Evolutionary conservation across 2,797 vertebrate genomes (phyloP), one percentile per base, ranked within the genome.

Genomic region (Geotrypetes seraphini): DNA sequence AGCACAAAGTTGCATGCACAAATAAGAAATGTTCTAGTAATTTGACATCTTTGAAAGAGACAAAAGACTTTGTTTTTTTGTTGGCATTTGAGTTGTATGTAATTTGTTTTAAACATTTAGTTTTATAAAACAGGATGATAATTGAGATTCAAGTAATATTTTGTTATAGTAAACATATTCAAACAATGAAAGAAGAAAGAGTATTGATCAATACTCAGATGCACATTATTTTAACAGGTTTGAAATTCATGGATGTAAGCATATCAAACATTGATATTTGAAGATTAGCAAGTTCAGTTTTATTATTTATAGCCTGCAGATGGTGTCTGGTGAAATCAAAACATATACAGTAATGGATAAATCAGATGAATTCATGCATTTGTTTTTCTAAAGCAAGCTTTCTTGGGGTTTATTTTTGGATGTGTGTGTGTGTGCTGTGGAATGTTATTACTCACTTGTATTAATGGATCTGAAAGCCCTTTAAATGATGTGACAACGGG

Each of bases 1-100:
- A 60, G 76, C 72, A 67, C n/a, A n/a, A n/a, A n/a, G n/a, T 71
- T 62, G 53, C 59, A 67, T 77, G 59, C 72, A 72, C 75, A 75
- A 79, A 77, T 75, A 41, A 53, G 60, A 62, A 48, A 36, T 59
- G 63, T 60, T 66, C 70, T 46, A 67, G 60, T 66, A 60, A 57
- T 74, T 70, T 73, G 54, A 57, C 49, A 21, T 62, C 63, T 67
- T 63, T 69, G 67, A 73, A 69, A 71, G 57, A 49, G 67, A 47
- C 46, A 33, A 42, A 39, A 43, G 57, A 69, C 66, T 77, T 76
- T 79, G 68, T 71, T 66, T 72, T 65, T 66, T 32, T 53, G 66
- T 38, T 58, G 70, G 58, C 66, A 64, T 69, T 57, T 60, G 45
- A 61, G 38, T 54, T 50, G 74, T 81, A 74, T 79, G 77, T 76